Percentiles rank a stretch among this genome's conserved stretches.
Conservation (phyloP, 2,888 invertebrate species). For the Synergus laeviventris region DNA sequence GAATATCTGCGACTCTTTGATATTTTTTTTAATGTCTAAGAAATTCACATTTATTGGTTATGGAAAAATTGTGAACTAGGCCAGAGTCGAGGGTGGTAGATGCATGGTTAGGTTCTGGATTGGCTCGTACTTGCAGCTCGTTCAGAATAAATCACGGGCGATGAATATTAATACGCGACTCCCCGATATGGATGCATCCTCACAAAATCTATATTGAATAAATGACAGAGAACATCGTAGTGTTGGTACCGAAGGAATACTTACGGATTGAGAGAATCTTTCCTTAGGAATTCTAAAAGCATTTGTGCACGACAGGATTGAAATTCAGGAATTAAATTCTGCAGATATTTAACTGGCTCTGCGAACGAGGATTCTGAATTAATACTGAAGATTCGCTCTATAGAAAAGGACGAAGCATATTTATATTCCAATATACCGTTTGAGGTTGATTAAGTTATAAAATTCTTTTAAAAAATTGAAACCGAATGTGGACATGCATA, state of each 20-base stretch:
- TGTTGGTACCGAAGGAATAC: neutral
- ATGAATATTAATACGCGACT: constrained; percentile 46
- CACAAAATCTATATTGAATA: constrained; percentile 20
- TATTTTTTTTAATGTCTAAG: neutral
- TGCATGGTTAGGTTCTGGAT: constrained; percentile 38
- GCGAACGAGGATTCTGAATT: neutral
- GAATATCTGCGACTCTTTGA: too few relatives aligned
- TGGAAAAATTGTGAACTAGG: constrained; percentile 38
- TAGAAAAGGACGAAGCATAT: neutral
- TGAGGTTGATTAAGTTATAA: too few relatives aligned
- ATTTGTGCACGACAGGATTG: neutral
- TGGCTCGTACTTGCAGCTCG: constrained; percentile 42
- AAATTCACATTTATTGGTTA: constrained; percentile 10
- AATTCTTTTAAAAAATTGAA: too few relatives aligned
- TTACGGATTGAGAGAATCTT: neutral
- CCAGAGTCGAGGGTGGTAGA: constrained; percentile 29
- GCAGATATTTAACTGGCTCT: neutral
- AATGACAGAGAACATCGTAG: neutral
- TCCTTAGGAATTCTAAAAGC: neutral
- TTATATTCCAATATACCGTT: too few relatives aligned
- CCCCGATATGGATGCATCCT: constrained; percentile 11
- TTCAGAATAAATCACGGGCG: constrained; percentile 43
- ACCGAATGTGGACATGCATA: neutral
- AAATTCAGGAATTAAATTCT: neutral
- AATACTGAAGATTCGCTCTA: neutral